These are phyloP conservation scores for Drosophila nr. medialis DNA, from an alignment of 2,888 invertebrate species.

Conservation along the genomic window DNA sequence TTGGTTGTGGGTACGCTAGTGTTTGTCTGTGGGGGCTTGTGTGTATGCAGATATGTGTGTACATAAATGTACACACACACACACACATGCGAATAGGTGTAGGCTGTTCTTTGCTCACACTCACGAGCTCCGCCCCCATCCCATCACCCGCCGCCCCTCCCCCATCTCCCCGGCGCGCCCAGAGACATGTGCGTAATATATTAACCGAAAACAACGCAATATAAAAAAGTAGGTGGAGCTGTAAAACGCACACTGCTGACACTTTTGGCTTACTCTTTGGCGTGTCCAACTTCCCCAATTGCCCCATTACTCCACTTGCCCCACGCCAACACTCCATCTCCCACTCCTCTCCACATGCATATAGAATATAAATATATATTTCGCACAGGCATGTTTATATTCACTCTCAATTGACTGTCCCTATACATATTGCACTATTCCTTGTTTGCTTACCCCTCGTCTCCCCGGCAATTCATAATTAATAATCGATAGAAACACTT, in stretches of 20 bases:
- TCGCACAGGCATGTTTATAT: constrained; percentile 14
- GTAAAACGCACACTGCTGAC: constrained; percentile 60
- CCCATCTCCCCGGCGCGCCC: background rate
- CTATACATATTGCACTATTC: constrained; percentile 15
- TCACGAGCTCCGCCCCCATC: constrained; percentile 5
- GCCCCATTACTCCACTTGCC: background rate
- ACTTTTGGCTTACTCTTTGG: constrained; percentile 64
- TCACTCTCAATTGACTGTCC: constrained; percentile 24
- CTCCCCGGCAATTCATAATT: constrained; percentile 48
- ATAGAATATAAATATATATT: constrained; percentile 1
- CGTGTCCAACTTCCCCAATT: constrained; percentile 15
- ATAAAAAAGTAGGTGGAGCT: constrained; percentile 64
- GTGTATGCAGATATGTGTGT: constrained; percentile 16
- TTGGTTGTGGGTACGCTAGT: constrained; percentile 53
- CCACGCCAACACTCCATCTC: background rate
- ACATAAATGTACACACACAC: constrained; percentile 29
- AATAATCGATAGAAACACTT: constrained; percentile 46
- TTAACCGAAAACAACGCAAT: constrained; percentile 71
- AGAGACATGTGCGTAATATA: constrained; percentile 73
- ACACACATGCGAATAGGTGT: constrained; percentile 38
- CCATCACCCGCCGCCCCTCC: background rate
- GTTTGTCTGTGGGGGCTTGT: constrained; percentile 29
- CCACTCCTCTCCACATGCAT: too few species aligned
- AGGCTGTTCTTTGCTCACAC: constrained; percentile 44
- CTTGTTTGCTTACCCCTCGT: constrained; percentile 16